These are phyloP conservation scores for Heteronetta atricapilla DNA, from an alignment of 2,113 vertebrate genomes.

Conservation along the genomic window DNA sequence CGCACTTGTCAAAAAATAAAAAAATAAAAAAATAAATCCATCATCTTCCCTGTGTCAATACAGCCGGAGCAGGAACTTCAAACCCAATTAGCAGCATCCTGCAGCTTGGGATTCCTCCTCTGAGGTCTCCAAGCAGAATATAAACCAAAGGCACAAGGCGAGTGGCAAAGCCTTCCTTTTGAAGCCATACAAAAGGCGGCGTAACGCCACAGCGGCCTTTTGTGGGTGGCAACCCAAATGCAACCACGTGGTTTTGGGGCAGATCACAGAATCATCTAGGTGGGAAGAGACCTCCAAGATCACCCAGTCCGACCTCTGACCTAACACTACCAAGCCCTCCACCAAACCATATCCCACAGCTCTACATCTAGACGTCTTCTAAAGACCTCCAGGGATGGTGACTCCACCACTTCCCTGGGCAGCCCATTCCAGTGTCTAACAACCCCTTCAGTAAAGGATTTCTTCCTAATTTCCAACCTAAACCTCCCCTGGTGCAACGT, in stretches of 20 bases:
- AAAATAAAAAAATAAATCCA: neutral
- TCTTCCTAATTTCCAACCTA: too few species aligned
- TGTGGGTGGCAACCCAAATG: neutral
- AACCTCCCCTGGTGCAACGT: too few species aligned
- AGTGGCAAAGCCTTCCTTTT: conserved; percentile 1
- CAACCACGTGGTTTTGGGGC: neutral
- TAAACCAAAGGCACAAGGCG: neutral
- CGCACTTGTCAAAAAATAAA: neutral
- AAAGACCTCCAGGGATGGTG: too few species aligned
- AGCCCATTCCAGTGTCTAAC: too few species aligned
- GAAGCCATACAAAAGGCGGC: fast-evolving
- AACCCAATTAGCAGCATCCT: conserved; percentile 60
- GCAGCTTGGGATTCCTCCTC: conserved; percentile 41
- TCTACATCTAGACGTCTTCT: too few species aligned
- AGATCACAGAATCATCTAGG: too few species aligned
- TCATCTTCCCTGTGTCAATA: conserved; percentile 24
- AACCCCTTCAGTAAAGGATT: too few species aligned
- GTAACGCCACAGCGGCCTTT: fast-evolving
- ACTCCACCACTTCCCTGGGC: too few species aligned
- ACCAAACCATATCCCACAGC: too few species aligned
- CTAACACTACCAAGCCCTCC: too few species aligned
- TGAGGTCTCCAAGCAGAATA: conserved; percentile 39
- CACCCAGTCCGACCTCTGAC: too few species aligned
- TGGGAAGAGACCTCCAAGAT: too few species aligned
- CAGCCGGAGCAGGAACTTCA: conserved; percentile 56